A percentile compares a stretch with the other conserved stretches of the same genome.
phyloP scores from a whole-genome alignment of 2,113 vertebrate species.

The Numenius arquata region DNA sequence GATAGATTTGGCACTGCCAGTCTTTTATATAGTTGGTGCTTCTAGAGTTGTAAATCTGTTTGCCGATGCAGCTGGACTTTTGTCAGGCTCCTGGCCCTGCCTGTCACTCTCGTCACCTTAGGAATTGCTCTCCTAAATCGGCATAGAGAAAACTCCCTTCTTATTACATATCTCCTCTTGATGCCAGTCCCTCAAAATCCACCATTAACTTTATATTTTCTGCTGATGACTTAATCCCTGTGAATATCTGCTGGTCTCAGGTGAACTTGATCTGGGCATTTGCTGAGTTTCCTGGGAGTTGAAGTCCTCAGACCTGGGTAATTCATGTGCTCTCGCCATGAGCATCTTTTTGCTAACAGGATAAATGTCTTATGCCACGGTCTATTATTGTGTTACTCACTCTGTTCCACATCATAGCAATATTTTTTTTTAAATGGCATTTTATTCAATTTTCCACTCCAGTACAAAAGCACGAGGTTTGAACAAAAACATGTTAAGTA shows the following conservation, averaged over 20 bases:
- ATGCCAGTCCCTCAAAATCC: neutral
- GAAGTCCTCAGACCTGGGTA: neutral
- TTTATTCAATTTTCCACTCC: slow-evolving; percentile 18
- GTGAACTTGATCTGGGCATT: neutral
- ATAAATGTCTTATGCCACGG: neutral
- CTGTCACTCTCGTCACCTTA: neutral
- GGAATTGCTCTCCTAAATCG: neutral
- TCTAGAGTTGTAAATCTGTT: neutral
- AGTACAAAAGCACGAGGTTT: neutral
- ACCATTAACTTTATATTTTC: neutral
- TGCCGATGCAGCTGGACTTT: neutral
- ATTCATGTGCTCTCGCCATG: neutral
- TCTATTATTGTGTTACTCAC: neutral
- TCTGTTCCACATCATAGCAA: neutral
- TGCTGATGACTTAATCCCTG: neutral
- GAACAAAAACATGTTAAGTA: neutral
- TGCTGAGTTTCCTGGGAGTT: neutral
- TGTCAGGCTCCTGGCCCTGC: neutral
- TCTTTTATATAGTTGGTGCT: neutral
- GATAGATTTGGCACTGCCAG: neutral
- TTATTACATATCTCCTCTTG: neutral
- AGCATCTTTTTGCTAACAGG: neutral
- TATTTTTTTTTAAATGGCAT: slow-evolving; percentile 1
- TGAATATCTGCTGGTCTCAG: neutral
- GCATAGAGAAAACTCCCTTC: neutral